phyloP scores from a whole-genome alignment of 1,140 invertebrate species.

The Drosophila miranda region DNA sequence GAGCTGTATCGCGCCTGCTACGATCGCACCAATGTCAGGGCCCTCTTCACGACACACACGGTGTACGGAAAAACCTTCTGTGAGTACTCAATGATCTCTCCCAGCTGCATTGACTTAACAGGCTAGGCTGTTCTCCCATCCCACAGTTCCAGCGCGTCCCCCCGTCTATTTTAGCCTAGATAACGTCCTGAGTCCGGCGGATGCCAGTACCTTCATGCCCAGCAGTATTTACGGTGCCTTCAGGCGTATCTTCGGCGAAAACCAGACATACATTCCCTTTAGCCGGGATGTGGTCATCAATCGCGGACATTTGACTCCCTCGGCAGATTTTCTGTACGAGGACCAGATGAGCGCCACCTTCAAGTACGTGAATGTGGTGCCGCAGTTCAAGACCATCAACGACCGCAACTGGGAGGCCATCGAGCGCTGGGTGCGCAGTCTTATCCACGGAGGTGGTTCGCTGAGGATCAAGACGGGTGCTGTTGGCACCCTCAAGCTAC shows the following conservation, averaged over 20 bases:
- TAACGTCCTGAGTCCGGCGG: constrained; percentile 21
- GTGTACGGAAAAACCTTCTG: constrained; percentile 46
- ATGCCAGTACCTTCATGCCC: constrained; percentile 25
- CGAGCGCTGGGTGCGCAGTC: constrained; percentile 53
- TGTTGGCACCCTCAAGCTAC: no score
- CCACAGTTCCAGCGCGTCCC: constrained; percentile 17
- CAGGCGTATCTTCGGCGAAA: constrained; percentile 28
- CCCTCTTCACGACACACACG: constrained; percentile 18
- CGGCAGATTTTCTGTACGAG: constrained; percentile 36
- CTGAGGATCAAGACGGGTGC: constrained; percentile 42
- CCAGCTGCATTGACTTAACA: neutral
- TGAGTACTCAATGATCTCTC: constrained; percentile 4
- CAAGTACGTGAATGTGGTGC: constrained; percentile 82
- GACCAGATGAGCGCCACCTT: constrained; percentile 68
- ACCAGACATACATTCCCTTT: constrained; percentile 27
- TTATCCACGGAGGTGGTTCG: neutral
- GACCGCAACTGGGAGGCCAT: constrained; percentile 82
- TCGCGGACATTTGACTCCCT: constrained; percentile 48
- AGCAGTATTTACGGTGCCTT: constrained; percentile 28
- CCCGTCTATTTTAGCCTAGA: constrained; percentile 19
- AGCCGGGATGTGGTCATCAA: constrained; percentile 29
- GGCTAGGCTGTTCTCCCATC: neutral
- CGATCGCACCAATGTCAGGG: constrained; percentile 23
- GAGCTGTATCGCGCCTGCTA: constrained; percentile 52
- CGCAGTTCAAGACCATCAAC: constrained; percentile 83